Conservation (phyloP, 2,888 invertebrate species). For the Drosophila rubida region DNA sequence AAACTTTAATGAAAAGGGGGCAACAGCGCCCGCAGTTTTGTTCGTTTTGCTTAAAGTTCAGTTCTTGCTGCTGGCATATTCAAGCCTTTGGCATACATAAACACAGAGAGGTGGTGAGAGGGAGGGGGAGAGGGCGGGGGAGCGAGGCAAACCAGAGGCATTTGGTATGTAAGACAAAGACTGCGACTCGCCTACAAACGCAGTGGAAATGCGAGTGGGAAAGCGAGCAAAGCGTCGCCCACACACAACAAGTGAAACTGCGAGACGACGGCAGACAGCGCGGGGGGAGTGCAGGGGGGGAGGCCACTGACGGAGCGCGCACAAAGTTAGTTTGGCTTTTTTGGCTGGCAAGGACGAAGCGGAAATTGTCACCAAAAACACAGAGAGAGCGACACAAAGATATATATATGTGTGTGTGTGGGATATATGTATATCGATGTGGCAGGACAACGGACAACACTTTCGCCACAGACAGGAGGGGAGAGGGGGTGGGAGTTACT, state of each 20-base stretch:
- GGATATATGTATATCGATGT: conserved; percentile 14
- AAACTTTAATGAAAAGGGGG: neutral
- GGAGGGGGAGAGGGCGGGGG: no score
- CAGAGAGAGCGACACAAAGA: conserved; percentile 18
- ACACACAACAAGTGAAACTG: conserved; percentile 76
- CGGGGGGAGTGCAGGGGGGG: conserved; percentile 3
- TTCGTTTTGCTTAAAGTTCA: conserved; percentile 30
- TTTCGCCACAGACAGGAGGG: conserved; percentile 30
- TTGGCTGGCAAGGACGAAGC: conserved; percentile 60
- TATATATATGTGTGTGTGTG: neutral
- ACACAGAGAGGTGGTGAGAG: no score
- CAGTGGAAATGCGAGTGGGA: conserved; percentile 71
- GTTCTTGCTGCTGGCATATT: conserved; percentile 38
- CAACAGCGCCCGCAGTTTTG: conserved; percentile 68
- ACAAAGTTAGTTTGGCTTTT: conserved; percentile 44
- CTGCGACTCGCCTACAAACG: conserved; percentile 48
- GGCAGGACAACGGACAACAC: conserved; percentile 57
- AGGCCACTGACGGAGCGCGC: conserved; percentile 28
- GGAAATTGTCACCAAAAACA: conserved; percentile 63
- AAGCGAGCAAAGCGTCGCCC: conserved; percentile 46
- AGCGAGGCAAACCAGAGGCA: conserved; percentile 25
- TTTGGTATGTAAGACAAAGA: conserved; percentile 37
- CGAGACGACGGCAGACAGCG: conserved; percentile 65
- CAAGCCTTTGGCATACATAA: conserved; percentile 47
- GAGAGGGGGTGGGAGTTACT: conserved; percentile 1